Evolutionary conservation across 2,888 invertebrate genomes (phyloP), one percentile per base, ranked within the genome.

Genomic region (Congeria kusceri): DNA sequence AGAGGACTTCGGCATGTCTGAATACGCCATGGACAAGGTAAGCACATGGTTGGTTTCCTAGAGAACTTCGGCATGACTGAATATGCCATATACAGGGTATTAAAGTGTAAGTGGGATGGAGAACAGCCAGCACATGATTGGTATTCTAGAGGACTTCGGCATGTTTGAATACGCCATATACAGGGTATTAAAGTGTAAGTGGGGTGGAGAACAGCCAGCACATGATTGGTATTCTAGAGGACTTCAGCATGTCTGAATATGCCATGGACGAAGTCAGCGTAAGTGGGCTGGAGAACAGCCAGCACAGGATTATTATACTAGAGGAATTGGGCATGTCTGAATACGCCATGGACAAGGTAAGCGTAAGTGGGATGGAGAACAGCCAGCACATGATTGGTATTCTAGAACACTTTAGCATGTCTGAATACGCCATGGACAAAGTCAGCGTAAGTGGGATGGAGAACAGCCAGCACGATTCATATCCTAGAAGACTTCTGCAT

Each of bases 11-110:
- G 92, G 92, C 25, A 88, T 89, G 23, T 91, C 91, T 20, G 91
- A 91, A 65, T 91, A 89, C 76, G 83, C 88, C 27, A 88, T 91
- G 86, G 92, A 92, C 74, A 91, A 90, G 89, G 91, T 91, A 70
- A 87, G 53, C 83, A 85, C n/a, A n/a, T 91, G 57, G 86, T 88
- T 20, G 76, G 88, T 47, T 77, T 89, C 18, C 82, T 91, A 32
- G 77, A 89, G 53, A 90, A 91, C 65, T 86, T 87, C 70, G 92
- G 92, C 25, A 88, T 89, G 23, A 91, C 91, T 20, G 91, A 91
- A 65, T 91, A 89, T 75, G 83, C 88, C 27, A 88, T 91, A 86
- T 91, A 92, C 74, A 91, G 90, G 89, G 91, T 91, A n/a, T n/a
- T n/a, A n/a, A n/a, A n/a, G n/a, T 83, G 89, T 90, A n/a, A 88